A percentile compares a stretch with the other conserved stretches of the same genome.
phyloP scores from a whole-genome alignment of 2,888 invertebrate species.

The Seira sanloemensis region DNA sequence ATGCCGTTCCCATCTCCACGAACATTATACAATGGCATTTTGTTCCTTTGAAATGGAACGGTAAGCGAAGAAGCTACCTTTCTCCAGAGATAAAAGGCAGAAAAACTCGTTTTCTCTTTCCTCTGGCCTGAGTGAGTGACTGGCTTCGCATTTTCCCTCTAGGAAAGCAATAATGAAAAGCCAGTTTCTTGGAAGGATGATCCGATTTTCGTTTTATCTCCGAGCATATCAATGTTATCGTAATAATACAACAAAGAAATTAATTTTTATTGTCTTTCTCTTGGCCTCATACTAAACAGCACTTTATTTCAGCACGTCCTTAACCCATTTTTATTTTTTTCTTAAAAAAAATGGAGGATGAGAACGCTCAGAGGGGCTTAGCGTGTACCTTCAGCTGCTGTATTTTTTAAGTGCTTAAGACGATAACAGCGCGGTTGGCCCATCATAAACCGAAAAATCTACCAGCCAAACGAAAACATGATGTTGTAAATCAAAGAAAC shows the following conservation, averaged over 20 bases:
- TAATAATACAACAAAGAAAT: neutral
- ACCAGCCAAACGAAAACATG: neutral
- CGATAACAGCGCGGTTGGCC: neutral
- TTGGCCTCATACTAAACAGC: neutral
- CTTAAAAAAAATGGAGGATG: neutral
- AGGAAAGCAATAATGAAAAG: constrained; percentile 8
- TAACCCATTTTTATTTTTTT: constrained; percentile 13
- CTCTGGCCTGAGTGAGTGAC: constrained; percentile 4
- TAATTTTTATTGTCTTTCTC: constrained; percentile 8
- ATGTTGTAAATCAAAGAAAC: neutral
- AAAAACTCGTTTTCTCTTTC: too few species aligned
- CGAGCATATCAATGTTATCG: neutral
- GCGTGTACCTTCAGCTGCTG: neutral
- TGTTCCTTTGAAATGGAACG: too few species aligned
- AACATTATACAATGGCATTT: too few species aligned
- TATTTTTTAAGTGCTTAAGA: constrained; percentile 8
- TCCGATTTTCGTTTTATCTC: neutral
- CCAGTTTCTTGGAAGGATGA: constrained; percentile 13
- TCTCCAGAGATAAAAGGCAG: too few species aligned
- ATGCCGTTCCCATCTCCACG: too few species aligned
- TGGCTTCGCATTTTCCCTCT: neutral
- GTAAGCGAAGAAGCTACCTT: too few species aligned
- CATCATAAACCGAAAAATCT: neutral
- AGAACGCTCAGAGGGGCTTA: neutral
- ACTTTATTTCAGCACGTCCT: constrained; percentile 1